Conservation (phyloP, 2,797 vertebrate species). For the Microctenopoma steveboyesi region DNA sequence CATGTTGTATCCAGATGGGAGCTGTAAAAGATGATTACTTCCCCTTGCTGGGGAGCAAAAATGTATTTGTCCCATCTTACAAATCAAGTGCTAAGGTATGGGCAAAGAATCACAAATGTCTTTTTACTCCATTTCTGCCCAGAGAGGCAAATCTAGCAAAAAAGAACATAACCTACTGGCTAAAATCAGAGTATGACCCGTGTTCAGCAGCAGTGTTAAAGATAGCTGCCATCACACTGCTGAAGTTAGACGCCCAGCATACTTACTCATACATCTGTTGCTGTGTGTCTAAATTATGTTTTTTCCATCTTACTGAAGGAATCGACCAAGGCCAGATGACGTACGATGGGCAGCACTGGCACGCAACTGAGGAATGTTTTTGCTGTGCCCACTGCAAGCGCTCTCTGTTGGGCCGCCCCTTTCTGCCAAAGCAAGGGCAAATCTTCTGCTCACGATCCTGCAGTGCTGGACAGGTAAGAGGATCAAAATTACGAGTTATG, state of each 20-base stretch:
- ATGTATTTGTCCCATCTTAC: slow-evolving; percentile 38
- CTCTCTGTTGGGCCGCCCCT: slow-evolving; percentile 94
- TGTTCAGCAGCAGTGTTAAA: slow-evolving; percentile 1
- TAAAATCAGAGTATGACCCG: slow-evolving; percentile 13
- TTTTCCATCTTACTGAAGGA: slow-evolving; percentile 76
- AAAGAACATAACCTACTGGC: slow-evolving; percentile 25
- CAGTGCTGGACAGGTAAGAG: slow-evolving; percentile 87
- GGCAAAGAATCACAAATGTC: slow-evolving; percentile 39
- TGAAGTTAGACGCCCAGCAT: background rate
- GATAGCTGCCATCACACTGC: slow-evolving; percentile 23
- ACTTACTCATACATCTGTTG: slow-evolving; percentile 4
- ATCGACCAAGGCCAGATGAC: slow-evolving; percentile 99
- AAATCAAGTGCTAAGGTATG: slow-evolving; percentile 27
- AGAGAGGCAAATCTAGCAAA: slow-evolving; percentile 1
- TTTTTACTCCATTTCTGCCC: slow-evolving; percentile 17
- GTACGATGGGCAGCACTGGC: slow-evolving; percentile 98
- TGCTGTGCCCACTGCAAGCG: slow-evolving; percentile 97
- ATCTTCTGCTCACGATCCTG: slow-evolving; percentile 98
- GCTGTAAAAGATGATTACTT: slow-evolving; percentile 73
- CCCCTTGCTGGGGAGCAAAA: slow-evolving; percentile 52
- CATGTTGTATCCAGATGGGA: slow-evolving; percentile 73
- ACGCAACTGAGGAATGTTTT: slow-evolving; percentile 96
- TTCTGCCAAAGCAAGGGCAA: slow-evolving; percentile 96
- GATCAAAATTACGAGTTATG: background rate
- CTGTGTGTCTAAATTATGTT: background rate